A percentile compares a stretch with the other conserved stretches of the same genome.
Conservation (phyloP, 2,113 vertebrate genomes). For the Butorides virescens region DNA sequence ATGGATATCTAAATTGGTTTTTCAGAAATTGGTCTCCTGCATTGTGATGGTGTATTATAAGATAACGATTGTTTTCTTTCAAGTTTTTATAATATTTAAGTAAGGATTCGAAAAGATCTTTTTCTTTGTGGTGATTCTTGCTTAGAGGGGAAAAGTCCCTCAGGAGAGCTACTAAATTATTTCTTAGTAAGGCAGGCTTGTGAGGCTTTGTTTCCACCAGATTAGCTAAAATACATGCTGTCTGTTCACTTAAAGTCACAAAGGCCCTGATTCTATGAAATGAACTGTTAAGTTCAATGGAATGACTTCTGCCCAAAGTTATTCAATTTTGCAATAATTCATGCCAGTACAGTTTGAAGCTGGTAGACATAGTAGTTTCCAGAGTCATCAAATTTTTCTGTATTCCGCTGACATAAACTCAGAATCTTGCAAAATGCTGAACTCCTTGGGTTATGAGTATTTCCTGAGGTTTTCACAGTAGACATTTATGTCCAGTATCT, state of each 20-base stretch:
- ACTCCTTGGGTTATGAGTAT: not conserved
- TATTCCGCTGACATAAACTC: not conserved
- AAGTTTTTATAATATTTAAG: slow-evolving; percentile 58
- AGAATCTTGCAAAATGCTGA: not conserved
- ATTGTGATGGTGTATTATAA: slow-evolving; percentile 12
- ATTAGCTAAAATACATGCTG: slow-evolving; percentile 40
- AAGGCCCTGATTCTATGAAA: not conserved
- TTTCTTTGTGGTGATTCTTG: slow-evolving; percentile 49
- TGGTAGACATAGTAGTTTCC: not conserved
- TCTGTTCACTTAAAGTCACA: slow-evolving; percentile 31
- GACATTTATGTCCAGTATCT: not conserved
- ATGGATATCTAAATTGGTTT: slow-evolving; percentile 1
- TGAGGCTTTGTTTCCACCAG: slow-evolving; percentile 52
- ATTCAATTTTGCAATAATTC: not conserved
- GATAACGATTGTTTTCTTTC: slow-evolving; percentile 18
- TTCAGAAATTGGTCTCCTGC: not conserved
- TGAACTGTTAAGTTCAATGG: not conserved
- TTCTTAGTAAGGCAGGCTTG: slow-evolving; percentile 21
- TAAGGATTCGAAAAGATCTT: slow-evolving; percentile 33
- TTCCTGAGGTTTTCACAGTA: not conserved
- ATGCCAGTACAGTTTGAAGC: not conserved
- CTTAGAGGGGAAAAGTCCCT: not conserved
- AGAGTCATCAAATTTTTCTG: not conserved
- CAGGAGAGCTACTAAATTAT: slow-evolving; percentile 52
- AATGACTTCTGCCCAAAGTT: not conserved